Evolutionary conservation across 2,113 vertebrate species (phyloP).

Genomic region (Salvelinus namaycush): DNA sequence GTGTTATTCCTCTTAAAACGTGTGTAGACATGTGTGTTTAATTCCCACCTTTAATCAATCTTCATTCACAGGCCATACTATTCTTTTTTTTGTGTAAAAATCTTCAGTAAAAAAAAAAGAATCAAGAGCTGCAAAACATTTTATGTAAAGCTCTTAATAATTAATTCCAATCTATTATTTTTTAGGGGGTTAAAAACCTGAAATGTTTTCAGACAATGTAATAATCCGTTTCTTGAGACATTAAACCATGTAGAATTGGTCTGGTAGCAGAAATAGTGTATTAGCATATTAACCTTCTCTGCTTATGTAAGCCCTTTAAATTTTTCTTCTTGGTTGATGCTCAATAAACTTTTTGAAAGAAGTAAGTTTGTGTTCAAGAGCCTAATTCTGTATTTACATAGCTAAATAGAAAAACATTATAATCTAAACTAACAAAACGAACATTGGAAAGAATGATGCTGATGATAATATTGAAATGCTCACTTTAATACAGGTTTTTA

Average conservation of each 20-base stretch:
- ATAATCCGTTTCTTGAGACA: slow-evolving; percentile 14
- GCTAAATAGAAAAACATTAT: slow-evolving; percentile 71
- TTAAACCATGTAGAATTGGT: slow-evolving; percentile 46
- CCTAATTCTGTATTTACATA: slow-evolving; percentile 80
- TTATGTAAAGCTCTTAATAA: slow-evolving; percentile 46
- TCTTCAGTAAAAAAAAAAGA: slow-evolving; percentile 29
- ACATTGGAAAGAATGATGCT: slow-evolving; percentile 20
- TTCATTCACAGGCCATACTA: slow-evolving; percentile 48
- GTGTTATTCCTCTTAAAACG: slow-evolving; percentile 55
- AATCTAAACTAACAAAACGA: slow-evolving; percentile 87
- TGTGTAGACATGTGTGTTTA: slow-evolving; percentile 50
- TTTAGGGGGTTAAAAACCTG: slow-evolving; percentile 23
- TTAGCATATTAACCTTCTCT: slow-evolving; percentile 58
- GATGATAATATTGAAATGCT: not conserved
- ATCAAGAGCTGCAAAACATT: slow-evolving; percentile 39
- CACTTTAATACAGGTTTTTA: not conserved
- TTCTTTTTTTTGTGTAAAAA: slow-evolving; percentile 37
- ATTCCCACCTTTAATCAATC: slow-evolving; percentile 35
- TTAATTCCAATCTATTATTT: slow-evolving; percentile 38
- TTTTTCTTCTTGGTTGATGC: slow-evolving; percentile 95
- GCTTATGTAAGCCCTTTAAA: slow-evolving; percentile 85
- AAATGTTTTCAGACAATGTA: slow-evolving; percentile 46
- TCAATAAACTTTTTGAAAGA: slow-evolving; percentile 99
- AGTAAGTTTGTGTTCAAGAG: slow-evolving; percentile 82
- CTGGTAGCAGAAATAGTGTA: slow-evolving; percentile 43